These are phyloP conservation scores for Atrina japonica DNA, from an alignment of 2,888 invertebrate species.

Conservation along the genomic window DNA sequence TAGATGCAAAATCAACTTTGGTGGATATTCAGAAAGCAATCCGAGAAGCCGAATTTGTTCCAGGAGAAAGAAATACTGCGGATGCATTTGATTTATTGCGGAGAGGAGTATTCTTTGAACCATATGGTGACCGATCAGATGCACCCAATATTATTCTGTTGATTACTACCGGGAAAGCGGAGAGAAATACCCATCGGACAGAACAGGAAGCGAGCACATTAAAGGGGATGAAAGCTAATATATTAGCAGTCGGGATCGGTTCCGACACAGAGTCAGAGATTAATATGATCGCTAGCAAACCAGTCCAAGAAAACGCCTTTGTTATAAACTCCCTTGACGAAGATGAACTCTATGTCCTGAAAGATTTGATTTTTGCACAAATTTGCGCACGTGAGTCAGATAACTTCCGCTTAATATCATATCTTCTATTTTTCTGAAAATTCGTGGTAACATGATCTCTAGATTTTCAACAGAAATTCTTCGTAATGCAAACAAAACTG, in stretches of 20 bases:
- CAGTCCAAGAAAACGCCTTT: conserved; percentile 56
- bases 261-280: conserved; percentile 48
- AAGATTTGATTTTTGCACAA: conserved; percentile 61
- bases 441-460: no score
- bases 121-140: conserved; percentile 50
- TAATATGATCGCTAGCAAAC: conserved; percentile 51
- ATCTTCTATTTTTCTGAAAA: no score
- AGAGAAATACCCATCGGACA: conserved; percentile 51
- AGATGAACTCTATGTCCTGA: conserved; percentile 54
- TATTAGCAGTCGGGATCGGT: conserved; percentile 63
- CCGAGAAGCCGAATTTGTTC: conserved; percentile 46
- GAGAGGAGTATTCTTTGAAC: conserved; percentile 59
- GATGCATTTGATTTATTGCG: conserved; percentile 58
- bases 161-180: conserved; percentile 62
- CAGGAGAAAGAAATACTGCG: conserved; percentile 58
- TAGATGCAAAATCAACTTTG: conserved; percentile 43
- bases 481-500: no score
- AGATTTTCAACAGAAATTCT: no score
- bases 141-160: conserved; percentile 61
- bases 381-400: conserved; percentile 60
- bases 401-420: not conserved
- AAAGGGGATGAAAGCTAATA: conserved; percentile 57
- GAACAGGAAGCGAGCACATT: conserved; percentile 58
- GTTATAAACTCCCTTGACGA: conserved; percentile 45
- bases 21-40: conserved; percentile 48